These are phyloP conservation scores for Stegastes partitus DNA, from an alignment of 2,113 vertebrate genomes.

Conservation along the genomic window DNA sequence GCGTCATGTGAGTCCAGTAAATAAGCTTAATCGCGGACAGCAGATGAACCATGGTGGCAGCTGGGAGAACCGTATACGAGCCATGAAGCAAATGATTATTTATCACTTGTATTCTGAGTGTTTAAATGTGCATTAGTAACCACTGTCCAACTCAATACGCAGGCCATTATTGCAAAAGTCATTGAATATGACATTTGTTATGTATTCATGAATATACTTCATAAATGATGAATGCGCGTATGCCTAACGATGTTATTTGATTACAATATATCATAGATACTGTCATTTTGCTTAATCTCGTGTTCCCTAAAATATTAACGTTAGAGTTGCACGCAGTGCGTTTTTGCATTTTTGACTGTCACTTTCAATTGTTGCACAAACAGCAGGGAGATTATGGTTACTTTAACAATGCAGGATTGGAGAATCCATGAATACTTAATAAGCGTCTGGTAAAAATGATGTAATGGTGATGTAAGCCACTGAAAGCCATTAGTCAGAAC, in stretches of 20 bases:
- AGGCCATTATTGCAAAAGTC: conserved; percentile 25
- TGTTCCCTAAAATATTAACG: conserved; percentile 44
- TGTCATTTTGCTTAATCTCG: conserved; percentile 24
- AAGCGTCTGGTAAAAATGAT: conserved; percentile 69
- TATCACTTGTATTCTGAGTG: conserved; percentile 12
- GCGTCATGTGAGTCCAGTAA: background rate
- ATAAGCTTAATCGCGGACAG: background rate
- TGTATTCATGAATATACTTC: conserved; percentile 53
- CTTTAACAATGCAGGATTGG: conserved; percentile 60
- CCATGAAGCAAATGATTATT: conserved; percentile 27
- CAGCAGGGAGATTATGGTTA: conserved; percentile 54
- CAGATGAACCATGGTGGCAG: background rate
- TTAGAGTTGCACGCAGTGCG: conserved; percentile 19
- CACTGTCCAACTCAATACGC: conserved; percentile 20
- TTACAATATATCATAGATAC: conserved; percentile 48
- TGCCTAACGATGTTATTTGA: conserved; percentile 46
- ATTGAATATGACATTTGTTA: conserved; percentile 32
- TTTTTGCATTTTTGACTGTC: conserved; percentile 46
- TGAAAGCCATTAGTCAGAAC: conserved; percentile 72
- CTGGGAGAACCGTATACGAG: conserved; percentile 7
- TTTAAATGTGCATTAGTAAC: conserved; percentile 42
- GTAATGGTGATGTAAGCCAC: conserved; percentile 75
- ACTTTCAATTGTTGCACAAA: conserved; percentile 53
- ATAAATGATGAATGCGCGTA: conserved; percentile 34
- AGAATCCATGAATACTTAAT: conserved; percentile 71